phyloP scores from a whole-genome alignment of 2,113 vertebrate genomes.

The Grus americana region DNA sequence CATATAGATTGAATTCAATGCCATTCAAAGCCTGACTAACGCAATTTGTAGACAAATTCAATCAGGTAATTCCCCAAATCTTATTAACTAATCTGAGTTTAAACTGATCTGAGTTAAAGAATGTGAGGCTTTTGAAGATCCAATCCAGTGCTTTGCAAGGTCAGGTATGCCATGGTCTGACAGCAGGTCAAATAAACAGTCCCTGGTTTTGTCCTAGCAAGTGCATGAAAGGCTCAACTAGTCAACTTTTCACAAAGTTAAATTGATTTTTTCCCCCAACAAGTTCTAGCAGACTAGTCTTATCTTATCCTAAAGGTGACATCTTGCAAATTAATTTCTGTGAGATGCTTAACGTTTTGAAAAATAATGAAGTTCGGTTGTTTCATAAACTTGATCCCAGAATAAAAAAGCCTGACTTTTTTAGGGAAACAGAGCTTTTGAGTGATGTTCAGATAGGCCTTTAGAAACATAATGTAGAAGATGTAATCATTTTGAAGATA shows the following conservation, averaged over 20 bases:
- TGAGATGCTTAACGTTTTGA: slow-evolving; percentile 39
- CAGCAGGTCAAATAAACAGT: neutral
- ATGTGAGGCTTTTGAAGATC: slow-evolving; percentile 77
- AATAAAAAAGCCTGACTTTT: slow-evolving; percentile 70
- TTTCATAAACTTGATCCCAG: slow-evolving; percentile 76
- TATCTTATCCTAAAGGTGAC: neutral
- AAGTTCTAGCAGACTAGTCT: slow-evolving; percentile 1
- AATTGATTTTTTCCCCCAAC: neutral
- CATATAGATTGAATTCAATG: slow-evolving; percentile 68
- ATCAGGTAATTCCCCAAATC: slow-evolving; percentile 73
- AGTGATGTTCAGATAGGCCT: slow-evolving; percentile 31
- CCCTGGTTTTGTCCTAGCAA: neutral
- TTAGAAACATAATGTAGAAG: slow-evolving; percentile 73
- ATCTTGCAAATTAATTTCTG: slow-evolving; percentile 75
- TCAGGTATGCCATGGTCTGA: slow-evolving; percentile 60
- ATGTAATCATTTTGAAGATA: slow-evolving; percentile 64
- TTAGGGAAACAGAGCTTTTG: slow-evolving; percentile 44
- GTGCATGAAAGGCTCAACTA: neutral
- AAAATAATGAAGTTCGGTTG: slow-evolving; percentile 58
- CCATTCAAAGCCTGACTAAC: slow-evolving; percentile 68
- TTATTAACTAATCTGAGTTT: neutral
- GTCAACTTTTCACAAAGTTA: neutral
- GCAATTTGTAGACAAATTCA: slow-evolving; percentile 79
- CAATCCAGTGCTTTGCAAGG: slow-evolving; percentile 68
- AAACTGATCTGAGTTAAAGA: slow-evolving; percentile 75